A percentile compares a stretch with the other conserved stretches of the same genome.
These are phyloP conservation scores for Hydrolagus colliei DNA, from an alignment of 2,797 vertebrate genomes.

Conservation along the genomic window DNA sequence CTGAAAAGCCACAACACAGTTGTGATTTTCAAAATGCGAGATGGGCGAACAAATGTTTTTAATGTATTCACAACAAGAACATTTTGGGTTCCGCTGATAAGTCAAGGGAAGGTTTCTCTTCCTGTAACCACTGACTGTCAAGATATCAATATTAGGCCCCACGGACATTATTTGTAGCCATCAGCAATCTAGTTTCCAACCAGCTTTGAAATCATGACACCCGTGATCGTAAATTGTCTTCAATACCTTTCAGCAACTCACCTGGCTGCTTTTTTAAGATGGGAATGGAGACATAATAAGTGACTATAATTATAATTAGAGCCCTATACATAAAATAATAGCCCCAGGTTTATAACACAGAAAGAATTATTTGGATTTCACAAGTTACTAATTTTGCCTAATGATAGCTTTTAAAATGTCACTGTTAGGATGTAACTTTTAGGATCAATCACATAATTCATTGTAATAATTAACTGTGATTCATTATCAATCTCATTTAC, in stretches of 20 bases:
- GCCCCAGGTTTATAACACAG: not conserved
- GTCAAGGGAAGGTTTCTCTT: too few species aligned
- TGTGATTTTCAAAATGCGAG: too few species aligned
- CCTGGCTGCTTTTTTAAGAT: not conserved
- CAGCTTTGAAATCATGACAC: conserved; percentile 8
- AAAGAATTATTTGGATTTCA: not conserved
- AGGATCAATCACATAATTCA: too few species aligned
- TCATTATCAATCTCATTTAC: not conserved
- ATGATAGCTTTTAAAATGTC: not conserved
- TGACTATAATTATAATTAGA: not conserved
- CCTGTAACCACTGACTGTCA: too few species aligned
- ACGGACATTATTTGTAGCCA: not conserved
- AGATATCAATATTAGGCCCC: too few species aligned
- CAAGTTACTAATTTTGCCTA: too few species aligned
- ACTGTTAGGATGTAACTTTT: not conserved
- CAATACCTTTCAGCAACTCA: not conserved
- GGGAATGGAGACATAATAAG: not conserved
- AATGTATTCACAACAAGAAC: too few species aligned
- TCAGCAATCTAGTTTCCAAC: not conserved
- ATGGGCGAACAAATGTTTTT: too few species aligned
- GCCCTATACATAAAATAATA: not conserved
- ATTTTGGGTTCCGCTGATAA: too few species aligned
- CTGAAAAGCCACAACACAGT: too few species aligned
- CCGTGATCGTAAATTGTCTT: conserved; percentile 1
- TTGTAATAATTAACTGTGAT: not conserved